These are phyloP conservation scores for Python bivittatus DNA, from an alignment of 2,113 vertebrate genomes.

Conservation along the genomic window DNA sequence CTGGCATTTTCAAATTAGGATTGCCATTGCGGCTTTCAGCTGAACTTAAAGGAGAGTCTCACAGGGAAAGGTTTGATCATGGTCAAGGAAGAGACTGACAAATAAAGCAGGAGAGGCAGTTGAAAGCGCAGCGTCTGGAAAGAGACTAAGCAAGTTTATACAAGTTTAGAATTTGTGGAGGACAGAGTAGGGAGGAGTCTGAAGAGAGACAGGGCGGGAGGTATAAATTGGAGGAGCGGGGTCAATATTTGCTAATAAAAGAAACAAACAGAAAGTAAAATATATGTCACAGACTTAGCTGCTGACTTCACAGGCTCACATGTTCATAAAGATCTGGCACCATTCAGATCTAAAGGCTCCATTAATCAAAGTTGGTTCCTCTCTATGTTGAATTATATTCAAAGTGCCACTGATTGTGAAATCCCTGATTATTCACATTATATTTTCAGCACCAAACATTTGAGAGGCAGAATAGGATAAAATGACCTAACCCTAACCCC, in stretches of 20 bases:
- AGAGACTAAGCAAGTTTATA: not conserved
- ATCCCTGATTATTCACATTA: not conserved
- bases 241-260: not conserved
- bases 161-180: not conserved
- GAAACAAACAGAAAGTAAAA: not conserved
- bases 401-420: not conserved
- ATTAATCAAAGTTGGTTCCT: not conserved
- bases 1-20: not conserved
- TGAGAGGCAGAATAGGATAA: conserved; percentile 13
- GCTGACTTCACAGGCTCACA: not conserved
- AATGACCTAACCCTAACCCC: not conserved
- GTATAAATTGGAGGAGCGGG: not conserved
- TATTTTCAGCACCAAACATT: not conserved
- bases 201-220: not conserved
- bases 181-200: not conserved
- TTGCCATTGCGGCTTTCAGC: not conserved
- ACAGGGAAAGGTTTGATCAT: not conserved
- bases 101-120: not conserved
- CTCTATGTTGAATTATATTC: not conserved
- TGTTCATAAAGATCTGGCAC: not conserved
- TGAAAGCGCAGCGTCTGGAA: not conserved
- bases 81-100: not conserved
- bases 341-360: not conserved
- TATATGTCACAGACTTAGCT: not conserved
- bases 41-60: not conserved